Evolutionary conservation across 2,797 vertebrate genomes (phyloP).

Genomic region (Podargus strigoides): DNA sequence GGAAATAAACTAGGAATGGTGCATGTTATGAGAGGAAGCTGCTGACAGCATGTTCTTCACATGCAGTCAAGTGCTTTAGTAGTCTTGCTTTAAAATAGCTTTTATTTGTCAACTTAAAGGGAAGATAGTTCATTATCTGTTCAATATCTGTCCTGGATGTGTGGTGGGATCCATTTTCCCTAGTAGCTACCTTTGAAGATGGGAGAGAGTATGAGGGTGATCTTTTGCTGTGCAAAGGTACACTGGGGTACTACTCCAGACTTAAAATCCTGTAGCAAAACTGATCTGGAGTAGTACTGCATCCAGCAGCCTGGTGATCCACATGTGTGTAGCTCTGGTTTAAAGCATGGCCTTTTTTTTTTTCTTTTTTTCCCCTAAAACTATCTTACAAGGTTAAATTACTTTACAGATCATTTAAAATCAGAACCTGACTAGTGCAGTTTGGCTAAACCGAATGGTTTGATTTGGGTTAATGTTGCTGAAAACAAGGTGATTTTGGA

Average conservation of each 20-base stretch:
- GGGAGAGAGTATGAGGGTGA: neutral
- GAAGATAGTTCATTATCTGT: neutral
- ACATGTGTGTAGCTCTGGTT: neutral
- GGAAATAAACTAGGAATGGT: neutral
- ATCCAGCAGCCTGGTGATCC: neutral
- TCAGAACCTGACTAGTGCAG: neutral
- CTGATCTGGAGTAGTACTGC: neutral
- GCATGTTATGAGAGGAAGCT: neutral
- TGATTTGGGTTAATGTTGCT: neutral
- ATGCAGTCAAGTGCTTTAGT: neutral
- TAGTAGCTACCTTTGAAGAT: neutral
- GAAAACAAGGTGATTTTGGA: neutral
- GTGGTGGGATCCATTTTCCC: neutral
- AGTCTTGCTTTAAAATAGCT: neutral
- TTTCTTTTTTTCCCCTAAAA: neutral
- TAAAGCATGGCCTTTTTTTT: neutral
- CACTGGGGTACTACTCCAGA: neutral
- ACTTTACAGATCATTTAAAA: neutral
- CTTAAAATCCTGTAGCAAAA: neutral
- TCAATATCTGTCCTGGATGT: neutral
- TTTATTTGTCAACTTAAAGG: neutral
- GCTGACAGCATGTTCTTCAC: neutral
- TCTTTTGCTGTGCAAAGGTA: neutral
- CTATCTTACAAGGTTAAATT: neutral
- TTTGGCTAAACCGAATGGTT: neutral